phyloP scores from a whole-genome alignment of 2,797 vertebrate genomes.

The Phrynocephalus vlangalii region DNA sequence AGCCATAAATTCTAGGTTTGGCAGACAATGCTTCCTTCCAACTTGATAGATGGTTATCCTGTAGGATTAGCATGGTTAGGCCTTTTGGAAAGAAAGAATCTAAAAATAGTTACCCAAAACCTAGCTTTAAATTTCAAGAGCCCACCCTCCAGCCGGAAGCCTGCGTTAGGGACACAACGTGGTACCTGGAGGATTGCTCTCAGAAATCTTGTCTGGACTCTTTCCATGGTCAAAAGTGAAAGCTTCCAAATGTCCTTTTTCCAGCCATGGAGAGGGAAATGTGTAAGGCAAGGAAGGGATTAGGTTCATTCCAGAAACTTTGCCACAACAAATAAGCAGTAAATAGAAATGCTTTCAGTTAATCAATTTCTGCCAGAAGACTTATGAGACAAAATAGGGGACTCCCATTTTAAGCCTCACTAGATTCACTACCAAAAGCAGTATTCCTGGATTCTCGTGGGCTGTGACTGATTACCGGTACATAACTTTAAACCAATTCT shows the following conservation, averaged over 20 bases:
- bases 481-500: constrained; percentile 47
- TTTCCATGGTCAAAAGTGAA: not conserved
- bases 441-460: not conserved
- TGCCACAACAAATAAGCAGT: not conserved
- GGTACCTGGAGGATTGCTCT: no score
- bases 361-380: not conserved
- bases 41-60: no score
- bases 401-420: not conserved
- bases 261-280: not conserved
- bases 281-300: not conserved
- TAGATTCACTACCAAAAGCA: not conserved
- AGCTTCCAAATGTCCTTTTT: not conserved
- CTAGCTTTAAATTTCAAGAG: no score
- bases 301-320: not conserved
- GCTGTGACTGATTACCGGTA: not conserved
- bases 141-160: no score
- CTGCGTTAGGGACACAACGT: no score
- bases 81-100: no score
- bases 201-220: no score
- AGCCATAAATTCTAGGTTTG: no score
- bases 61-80: no score
- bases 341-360: not conserved
- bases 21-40: no score
- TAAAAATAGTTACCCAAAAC: no score
- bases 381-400: not conserved